phyloP scores from a whole-genome alignment of 2,888 invertebrate species.

The Stenotaenia linearis region DNA sequence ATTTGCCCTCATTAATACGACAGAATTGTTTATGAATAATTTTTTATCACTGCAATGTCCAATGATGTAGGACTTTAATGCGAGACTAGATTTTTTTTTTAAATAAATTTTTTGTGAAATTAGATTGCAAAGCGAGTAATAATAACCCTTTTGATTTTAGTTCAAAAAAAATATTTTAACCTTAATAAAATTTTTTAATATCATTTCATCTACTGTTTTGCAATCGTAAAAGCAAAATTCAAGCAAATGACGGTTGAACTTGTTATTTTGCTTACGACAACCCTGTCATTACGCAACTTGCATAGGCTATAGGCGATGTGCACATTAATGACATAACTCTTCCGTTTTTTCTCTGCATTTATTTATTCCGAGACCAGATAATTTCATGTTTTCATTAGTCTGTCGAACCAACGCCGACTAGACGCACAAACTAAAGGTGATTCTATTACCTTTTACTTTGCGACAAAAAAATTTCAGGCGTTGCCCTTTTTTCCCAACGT shows the following conservation, averaged over 20 bases:
- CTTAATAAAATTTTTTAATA: background rate
- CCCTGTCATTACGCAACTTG: slow-evolving; percentile 10
- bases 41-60: too few species aligned
- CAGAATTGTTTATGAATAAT: background rate
- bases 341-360: background rate
- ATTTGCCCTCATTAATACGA: slow-evolving; percentile 6
- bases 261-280: slow-evolving; percentile 16
- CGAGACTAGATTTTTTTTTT: too few species aligned
- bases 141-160: background rate
- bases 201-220: background rate
- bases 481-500: background rate
- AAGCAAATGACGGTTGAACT: background rate
- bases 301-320: background rate
- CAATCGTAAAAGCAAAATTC: background rate
- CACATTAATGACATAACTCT: slow-evolving; percentile 14
- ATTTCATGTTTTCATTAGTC: background rate
- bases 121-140: background rate
- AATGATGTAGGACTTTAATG: too few species aligned
- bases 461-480: background rate
- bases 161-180: background rate
- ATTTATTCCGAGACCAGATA: background rate
- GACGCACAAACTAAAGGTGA: background rate
- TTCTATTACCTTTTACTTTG: background rate
- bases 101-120: too few species aligned
- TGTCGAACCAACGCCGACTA: background rate